These are phyloP conservation scores for Palythoa caribaeorum DNA, from an alignment of 92 coral and sea anemone genomes.

Conservation along the genomic window DNA sequence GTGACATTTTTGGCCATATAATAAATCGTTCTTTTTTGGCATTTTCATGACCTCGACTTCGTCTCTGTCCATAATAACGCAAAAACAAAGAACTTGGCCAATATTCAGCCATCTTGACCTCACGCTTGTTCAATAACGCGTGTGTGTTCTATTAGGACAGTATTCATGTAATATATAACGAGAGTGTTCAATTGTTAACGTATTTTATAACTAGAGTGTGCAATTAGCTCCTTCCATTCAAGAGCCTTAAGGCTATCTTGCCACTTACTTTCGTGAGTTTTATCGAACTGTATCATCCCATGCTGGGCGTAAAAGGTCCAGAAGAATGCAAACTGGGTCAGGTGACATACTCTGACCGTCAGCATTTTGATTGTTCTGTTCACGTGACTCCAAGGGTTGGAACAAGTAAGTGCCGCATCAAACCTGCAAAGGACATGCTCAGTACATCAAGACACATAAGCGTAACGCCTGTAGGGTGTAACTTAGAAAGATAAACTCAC, in stretches of 20 bases:
- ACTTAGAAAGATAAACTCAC: not conserved
- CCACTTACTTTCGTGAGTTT: conserved; percentile 77
- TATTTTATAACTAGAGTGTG: not conserved
- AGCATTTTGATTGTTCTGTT: conserved; percentile 86
- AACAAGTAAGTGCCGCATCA: conserved; percentile 91
- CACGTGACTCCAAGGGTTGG: conserved; percentile 91
- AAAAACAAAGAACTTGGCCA: too few species aligned
- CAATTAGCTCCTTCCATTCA: too few species aligned
- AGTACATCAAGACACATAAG: not conserved
- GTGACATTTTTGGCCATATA: too few species aligned
- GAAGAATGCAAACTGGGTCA: conserved; percentile 95
- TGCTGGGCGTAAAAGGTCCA: conserved; percentile 92
- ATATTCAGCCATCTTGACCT: too few species aligned
- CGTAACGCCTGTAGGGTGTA: not conserved
- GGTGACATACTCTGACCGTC: conserved; percentile 90
- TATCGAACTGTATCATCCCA: conserved; percentile 84
- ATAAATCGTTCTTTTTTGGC: too few species aligned
- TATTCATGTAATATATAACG: too few species aligned
- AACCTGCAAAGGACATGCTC: conserved; percentile 65
- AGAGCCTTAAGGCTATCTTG: not conserved
- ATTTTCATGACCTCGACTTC: too few species aligned
- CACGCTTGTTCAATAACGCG: too few species aligned
- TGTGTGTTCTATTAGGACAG: too few species aligned
- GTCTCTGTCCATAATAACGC: too few species aligned
- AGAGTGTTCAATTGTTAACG: not conserved